Conservation (phyloP, 1,140 invertebrate species). For the Vanessa atalanta region DNA sequence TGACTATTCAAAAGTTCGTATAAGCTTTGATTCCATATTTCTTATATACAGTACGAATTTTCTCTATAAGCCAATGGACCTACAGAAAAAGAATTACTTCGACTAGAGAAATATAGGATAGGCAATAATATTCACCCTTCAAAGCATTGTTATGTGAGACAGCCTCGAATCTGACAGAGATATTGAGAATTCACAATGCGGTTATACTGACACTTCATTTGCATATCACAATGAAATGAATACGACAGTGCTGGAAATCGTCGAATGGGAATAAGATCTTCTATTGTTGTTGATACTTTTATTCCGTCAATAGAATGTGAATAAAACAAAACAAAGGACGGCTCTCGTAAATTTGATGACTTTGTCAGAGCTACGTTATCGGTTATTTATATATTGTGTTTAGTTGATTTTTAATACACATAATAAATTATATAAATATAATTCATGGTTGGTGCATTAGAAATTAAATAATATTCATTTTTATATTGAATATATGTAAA, state of each 20-base stretch:
- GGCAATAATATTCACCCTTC: neutral
- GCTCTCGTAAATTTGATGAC: too few relatives aligned
- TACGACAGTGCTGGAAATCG: slow-evolving; percentile 16
- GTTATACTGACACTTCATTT: slow-evolving; percentile 19
- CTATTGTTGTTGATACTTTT: slow-evolving; percentile 17
- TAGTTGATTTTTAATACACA: too few relatives aligned
- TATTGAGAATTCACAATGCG: slow-evolving; percentile 25
- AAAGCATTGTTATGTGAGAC: slow-evolving; percentile 1
- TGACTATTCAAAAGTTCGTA: too few relatives aligned
- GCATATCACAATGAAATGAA: slow-evolving; percentile 25
- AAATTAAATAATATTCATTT: too few relatives aligned
- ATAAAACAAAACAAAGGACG: neutral
- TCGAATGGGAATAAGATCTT: slow-evolving; percentile 17
- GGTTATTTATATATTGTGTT: too few relatives aligned
- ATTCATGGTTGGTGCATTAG: too few relatives aligned
- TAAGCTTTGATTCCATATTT: too few relatives aligned
- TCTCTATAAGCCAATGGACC: too few relatives aligned
- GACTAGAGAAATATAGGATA: neutral
- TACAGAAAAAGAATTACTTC: neutral
- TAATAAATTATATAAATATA: too few relatives aligned
- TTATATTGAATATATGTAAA: too few relatives aligned
- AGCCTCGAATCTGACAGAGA: neutral
- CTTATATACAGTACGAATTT: too few relatives aligned
- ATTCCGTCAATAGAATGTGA: neutral
- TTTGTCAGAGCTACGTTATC: too few relatives aligned